These are phyloP conservation scores for Embiotoca jacksoni DNA, from an alignment of 2,113 vertebrate genomes.

Conservation along the genomic window DNA sequence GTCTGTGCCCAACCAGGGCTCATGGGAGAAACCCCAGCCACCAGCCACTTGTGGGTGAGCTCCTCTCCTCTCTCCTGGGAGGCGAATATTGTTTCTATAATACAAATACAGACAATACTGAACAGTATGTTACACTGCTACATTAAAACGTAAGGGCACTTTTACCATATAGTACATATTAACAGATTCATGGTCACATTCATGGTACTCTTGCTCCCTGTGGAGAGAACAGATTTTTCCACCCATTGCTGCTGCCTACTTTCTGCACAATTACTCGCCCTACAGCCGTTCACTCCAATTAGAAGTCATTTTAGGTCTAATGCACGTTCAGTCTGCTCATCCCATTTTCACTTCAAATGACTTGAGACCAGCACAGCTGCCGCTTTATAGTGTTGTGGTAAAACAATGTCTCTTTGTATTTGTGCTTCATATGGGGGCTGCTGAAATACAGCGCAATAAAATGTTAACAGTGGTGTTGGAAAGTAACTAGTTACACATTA, in stretches of 20 bases:
- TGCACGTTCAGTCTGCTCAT: slow-evolving; percentile 72
- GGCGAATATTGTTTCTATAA: too few relatives aligned
- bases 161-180: not conserved
- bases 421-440: not conserved
- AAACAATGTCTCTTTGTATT: slow-evolving; percentile 26
- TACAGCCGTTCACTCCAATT: slow-evolving; percentile 62
- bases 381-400: slow-evolving; percentile 29
- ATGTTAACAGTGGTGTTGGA: too few relatives aligned
- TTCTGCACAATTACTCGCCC: slow-evolving; percentile 54
- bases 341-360: slow-evolving; percentile 74
- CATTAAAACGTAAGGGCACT: not conserved
- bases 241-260: slow-evolving; percentile 32
- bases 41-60: too few relatives aligned
- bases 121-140: not conserved
- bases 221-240: slow-evolving; percentile 46
- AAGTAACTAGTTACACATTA: too few relatives aligned
- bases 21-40: too few relatives aligned
- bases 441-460: too few relatives aligned
- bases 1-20: too few relatives aligned
- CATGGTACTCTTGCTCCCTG: slow-evolving; percentile 15
- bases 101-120: too few relatives aligned
- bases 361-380: slow-evolving; percentile 68
- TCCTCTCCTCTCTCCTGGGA: too few relatives aligned
- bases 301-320: slow-evolving; percentile 68
- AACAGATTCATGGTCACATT: slow-evolving; percentile 19